Evolutionary conservation across 2,888 invertebrate species (phyloP).

Genomic region (Ctena decussata): DNA sequence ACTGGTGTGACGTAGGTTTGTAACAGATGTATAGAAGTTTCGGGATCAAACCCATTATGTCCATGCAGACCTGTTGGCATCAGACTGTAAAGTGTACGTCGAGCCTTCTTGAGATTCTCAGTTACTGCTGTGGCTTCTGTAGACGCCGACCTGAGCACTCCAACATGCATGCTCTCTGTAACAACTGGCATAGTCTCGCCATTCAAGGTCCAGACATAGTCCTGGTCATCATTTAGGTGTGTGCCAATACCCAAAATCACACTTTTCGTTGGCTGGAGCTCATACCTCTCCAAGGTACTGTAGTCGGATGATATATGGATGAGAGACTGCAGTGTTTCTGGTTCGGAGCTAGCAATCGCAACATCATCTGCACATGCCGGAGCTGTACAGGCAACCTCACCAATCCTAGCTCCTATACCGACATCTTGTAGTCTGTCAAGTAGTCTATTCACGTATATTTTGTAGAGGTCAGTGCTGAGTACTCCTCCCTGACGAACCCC

Average conservation of each 20-base stretch:
- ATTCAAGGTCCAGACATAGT: background rate
- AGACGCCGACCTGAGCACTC: background rate
- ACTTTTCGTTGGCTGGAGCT: background rate
- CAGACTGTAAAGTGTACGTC: conserved; percentile 9
- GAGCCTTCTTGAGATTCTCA: conserved; percentile 13
- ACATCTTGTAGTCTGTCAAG: background rate
- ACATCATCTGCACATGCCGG: conserved; percentile 44
- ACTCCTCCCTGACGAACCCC: conserved; percentile 33
- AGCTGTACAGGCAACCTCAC: conserved; percentile 19
- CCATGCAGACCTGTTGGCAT: background rate
- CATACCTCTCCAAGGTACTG: background rate
- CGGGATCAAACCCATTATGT: background rate
- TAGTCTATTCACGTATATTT: background rate
- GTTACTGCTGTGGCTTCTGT: conserved; percentile 15
- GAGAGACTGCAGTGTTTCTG: background rate
- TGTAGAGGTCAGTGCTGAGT: conserved; percentile 17
- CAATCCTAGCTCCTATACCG: background rate
- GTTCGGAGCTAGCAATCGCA: background rate
- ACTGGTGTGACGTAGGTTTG: background rate
- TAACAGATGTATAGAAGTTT: background rate
- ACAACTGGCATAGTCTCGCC: background rate
- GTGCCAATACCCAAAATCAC: background rate
- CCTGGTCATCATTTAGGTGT: background rate
- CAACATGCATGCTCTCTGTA: background rate
- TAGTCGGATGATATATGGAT: background rate